Conservation (phyloP, 2,113 vertebrate species). For the Lynx canadensis region DNA sequence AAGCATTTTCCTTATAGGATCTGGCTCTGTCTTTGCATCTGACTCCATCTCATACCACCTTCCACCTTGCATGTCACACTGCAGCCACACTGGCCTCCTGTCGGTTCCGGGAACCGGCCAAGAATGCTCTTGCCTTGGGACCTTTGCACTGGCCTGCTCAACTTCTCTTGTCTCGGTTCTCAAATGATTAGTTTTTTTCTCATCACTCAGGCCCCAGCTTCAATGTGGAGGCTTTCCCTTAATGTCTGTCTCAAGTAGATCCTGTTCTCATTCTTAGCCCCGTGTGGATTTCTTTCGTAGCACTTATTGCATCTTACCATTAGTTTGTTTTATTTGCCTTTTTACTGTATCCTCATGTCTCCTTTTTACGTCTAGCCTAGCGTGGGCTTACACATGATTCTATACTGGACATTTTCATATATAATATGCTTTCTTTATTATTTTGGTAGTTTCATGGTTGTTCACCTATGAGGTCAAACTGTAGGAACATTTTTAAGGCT, state of each 20-base stretch:
- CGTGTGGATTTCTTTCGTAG: not conserved
- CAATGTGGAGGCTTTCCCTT: not conserved
- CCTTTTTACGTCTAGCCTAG: slow-evolving; percentile 1
- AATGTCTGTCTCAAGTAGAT: not conserved
- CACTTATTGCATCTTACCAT: not conserved
- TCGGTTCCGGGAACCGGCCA: not conserved
- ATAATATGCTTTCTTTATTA: slow-evolving; percentile 28
- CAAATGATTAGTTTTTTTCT: not conserved
- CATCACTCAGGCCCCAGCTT: not conserved
- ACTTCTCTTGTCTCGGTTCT: not conserved
- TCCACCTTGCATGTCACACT: not conserved
- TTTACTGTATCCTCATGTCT: not conserved
- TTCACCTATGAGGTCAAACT: not conserved
- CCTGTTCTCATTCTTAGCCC: not conserved
- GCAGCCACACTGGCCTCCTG: not conserved
- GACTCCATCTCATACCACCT: slow-evolving; percentile 16
- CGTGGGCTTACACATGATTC: not conserved
- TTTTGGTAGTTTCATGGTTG: not conserved
- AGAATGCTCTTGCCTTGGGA: not conserved
- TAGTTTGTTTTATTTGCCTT: slow-evolving; percentile 36
- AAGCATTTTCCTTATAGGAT: slow-evolving; percentile 10
- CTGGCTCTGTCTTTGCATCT: not conserved
- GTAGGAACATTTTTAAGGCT: not conserved
- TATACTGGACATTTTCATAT: not conserved
- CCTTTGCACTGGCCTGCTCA: not conserved